Base-by-base conservation (phyloP, 2,888 invertebrate species). In the Heliconius erato region DNA sequence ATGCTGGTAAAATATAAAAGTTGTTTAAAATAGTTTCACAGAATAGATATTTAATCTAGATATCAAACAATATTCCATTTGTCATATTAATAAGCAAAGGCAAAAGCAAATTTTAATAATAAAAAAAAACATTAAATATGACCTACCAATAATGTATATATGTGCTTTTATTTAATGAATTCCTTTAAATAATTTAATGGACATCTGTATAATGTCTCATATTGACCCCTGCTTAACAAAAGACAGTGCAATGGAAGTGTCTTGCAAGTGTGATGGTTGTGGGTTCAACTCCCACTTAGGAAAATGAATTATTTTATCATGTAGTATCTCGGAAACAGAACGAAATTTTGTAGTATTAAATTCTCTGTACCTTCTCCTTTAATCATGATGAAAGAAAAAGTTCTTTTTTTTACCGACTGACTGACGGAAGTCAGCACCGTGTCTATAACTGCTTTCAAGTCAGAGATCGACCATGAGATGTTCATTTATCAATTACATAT, bases 111-210 rank as follows among this genome's bases (percentile, higher is more conserved):
- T 94, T 94, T 94, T 94, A 93, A 94, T 92, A 93, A 91, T 92
- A 91, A 94, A 95, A 94, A 95, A 95, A 92, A 93, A 94, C 95
- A 95, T 95, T 96, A 95, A 96, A 96, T 95, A 95, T 95, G 95
- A 96, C 95, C 95, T 95, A 95, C 94, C 94, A 95, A 94, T 95
- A 95, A 94, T 94, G 90, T 92, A 91, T 80, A 90, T 71, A 72
- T 88, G 86, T 86, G 89, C 88, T 92, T 95, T 94, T 89, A 93
- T 86, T 86, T 85, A 79, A 76, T 59, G 23, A 76, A 63, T n/a
- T 63, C 76, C 76, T 76, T 26, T 35, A 7, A n/a, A 76, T 35
- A n/a, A 23, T 54, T 28, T 74, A 54, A 54, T 19, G 54, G 6
- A 28, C 12, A 65, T 65, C 26, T 26, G 26, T 26, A 63, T n/a